Percentiles rank a stretch among this genome's conserved stretches.
These are phyloP conservation scores for Eclectus roratus DNA, from an alignment of 2,113 vertebrate species.

Conservation along the genomic window DNA sequence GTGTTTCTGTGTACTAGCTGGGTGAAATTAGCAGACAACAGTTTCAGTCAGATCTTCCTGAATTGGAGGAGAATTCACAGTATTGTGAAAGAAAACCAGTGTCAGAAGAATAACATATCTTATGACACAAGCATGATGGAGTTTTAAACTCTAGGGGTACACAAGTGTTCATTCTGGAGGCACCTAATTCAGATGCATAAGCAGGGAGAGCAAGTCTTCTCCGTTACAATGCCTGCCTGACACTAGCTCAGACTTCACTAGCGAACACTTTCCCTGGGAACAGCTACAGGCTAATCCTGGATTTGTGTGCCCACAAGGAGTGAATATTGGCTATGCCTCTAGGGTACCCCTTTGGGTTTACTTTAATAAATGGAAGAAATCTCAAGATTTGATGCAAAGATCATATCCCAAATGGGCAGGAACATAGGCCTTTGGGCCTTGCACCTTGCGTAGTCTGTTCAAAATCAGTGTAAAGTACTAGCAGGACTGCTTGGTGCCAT, in stretches of 20 bases:
- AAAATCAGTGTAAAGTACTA: constrained; percentile 16
- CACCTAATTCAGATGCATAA: not conserved
- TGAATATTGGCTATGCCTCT: constrained; percentile 44
- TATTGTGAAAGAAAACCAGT: not conserved
- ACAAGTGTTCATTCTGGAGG: not conserved
- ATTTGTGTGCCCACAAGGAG: constrained; percentile 40
- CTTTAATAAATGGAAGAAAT: constrained; percentile 47
- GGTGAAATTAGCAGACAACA: not conserved
- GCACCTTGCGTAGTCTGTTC: constrained; percentile 39
- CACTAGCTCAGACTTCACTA: not conserved
- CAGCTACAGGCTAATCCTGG: constrained; percentile 31
- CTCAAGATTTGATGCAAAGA: constrained; percentile 49
- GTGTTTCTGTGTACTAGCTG: not conserved
- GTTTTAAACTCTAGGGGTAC: not conserved
- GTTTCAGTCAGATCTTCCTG: not conserved
- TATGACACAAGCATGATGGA: not conserved
- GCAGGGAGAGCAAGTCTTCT: not conserved
- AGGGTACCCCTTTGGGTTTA: constrained; percentile 42
- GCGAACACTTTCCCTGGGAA: not conserved
- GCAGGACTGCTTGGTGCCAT: not conserved
- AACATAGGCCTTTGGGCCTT: constrained; percentile 35
- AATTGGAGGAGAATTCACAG: not conserved
- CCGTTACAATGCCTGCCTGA: not conserved
- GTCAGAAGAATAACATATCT: not conserved
- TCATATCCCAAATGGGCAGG: constrained; percentile 39